These are phyloP conservation scores for Meteorus sp. DNA, from an alignment of 1,140 invertebrate genomes.

Conservation along the genomic window DNA sequence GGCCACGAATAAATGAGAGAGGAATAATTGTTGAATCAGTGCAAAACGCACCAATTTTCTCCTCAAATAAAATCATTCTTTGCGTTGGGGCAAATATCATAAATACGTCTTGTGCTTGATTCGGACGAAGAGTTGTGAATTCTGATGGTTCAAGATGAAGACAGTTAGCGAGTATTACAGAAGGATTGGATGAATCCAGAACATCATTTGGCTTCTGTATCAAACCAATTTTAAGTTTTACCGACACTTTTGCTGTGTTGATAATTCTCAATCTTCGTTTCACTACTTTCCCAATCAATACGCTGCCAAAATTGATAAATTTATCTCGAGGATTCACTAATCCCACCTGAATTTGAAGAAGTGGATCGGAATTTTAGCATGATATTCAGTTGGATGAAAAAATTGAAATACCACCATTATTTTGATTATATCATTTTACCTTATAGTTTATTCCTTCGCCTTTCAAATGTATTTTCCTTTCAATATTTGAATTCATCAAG, in stretches of 20 bases:
- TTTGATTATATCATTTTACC: constrained; percentile 26
- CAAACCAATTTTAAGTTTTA: constrained; percentile 41
- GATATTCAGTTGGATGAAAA: no score
- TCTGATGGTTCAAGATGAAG: constrained; percentile 38
- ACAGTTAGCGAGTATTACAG: constrained; percentile 23
- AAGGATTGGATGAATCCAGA: background rate
- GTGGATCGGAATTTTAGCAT: no score
- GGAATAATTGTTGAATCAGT: constrained; percentile 29
- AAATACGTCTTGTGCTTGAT: constrained; percentile 37
- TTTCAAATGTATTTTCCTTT: constrained; percentile 41
- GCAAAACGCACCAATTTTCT: constrained; percentile 38
- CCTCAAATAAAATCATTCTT: constrained; percentile 36
- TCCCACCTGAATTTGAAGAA: constrained; percentile 45
- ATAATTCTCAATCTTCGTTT: constrained; percentile 42
- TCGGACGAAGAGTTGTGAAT: constrained; percentile 33
- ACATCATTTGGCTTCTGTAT: background rate
- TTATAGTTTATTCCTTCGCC: constrained; percentile 51
- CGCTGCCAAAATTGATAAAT: constrained; percentile 48
- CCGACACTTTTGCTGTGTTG: constrained; percentile 44
- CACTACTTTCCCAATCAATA: constrained; percentile 36
- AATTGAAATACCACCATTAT: background rate
- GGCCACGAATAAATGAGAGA: constrained; percentile 46
- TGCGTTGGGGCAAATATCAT: constrained; percentile 42
- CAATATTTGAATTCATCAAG: constrained; percentile 36
- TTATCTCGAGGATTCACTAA: constrained; percentile 47